Base-by-base conservation (phyloP, 2,888 invertebrate genomes). In the Macroteleia sp. region DNA sequence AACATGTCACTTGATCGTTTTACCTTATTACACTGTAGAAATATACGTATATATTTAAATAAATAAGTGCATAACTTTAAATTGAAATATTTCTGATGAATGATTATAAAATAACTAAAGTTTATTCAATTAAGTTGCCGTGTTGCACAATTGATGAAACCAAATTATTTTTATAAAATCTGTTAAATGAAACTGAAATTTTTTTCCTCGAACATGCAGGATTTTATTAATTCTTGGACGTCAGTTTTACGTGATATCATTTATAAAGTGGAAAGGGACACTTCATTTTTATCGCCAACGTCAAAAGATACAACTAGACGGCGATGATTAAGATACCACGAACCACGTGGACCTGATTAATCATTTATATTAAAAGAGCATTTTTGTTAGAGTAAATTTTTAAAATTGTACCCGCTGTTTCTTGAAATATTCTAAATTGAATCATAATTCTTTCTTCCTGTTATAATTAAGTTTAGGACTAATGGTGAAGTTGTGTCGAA, bases 331-430 rank as follows among this genome's bases (percentile, higher is more conserved):
- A 70, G 52, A 59, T 34, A 8, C 46, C 52, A 39, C 17, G 61
- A 61, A 70, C 50, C 52, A 44, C 39, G 30, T 46, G 52, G 42
- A 25, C 52, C 28, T 42, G 42, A 59, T 69, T 70, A 59, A 69
- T 69, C 48, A 22, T 34, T 44, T 20, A 70, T 46, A 61, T 4
- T 3, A 59, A 61, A 50, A 59, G 54, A 46, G 52, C 59, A 61
- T 14, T 54, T 52, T 61, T 44, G 48, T 57, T 20, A 2, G 41
- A 14, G 19, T 17, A 32, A 17, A 61, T 54, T 54, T 54, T 39
- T 50, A 14, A 36, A 48, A 62, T 61, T 54, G 19, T 32, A 28
- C 5, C 25, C 36, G 32, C 59, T 52, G 25, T 61, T 70, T 61
- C 70, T 30, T 22, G 19, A 52, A 30, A 5, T 19, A 32, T 12